Base-by-base conservation (phyloP, 1,140 invertebrate species). In the Ostrea edulis region DNA sequence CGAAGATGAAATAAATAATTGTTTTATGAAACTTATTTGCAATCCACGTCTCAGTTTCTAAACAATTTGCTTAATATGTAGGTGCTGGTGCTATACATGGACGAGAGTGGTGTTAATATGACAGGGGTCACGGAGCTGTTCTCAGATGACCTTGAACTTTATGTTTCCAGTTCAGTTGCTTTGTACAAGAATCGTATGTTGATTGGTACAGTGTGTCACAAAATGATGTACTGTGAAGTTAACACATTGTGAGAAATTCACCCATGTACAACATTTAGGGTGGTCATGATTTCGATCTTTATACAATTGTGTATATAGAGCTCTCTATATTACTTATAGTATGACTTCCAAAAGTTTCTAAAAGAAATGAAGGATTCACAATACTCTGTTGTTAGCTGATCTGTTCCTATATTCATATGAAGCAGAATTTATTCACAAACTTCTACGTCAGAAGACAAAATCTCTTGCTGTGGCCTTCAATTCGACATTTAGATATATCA, bases 191-290 rank as follows among this genome's bases (percentile, higher is more conserved):
- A 87, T 62, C 51, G 62, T 44, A 25, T 87, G 35, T 58, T 87
- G 20, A 35, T 87, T 68, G 86, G 86, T 35, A 87, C 86, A 22
- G 58, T 87, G 51, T n/a, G 22, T 44, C 86, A 87, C 22, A 87
- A 87, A 68, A 55, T 84, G 14, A 65, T 87, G 71, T 87, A 87
- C 51, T 87, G 86, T 53, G 44, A 83, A 84, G 82, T 87, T 22
- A 29, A 55, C 54, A 44, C 44, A 12, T 52, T 83, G 44, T 83
- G 20, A 82, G 29, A 62, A 2, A n/a, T 62, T 44, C 35, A 5
- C 35, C 35, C 5, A 44, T 44, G 5, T 44, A 44, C 35, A 44
- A 44, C 35, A 44, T n/a, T n/a, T n/a, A n/a, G n/a, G n/a, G n/a
- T n/a, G n/a, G 5, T 44, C 5, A 44, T 44, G 2, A 1, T 44